Percentiles rank a stretch among this genome's conserved stretches.
These are phyloP conservation scores for Muscina levida DNA, from an alignment of 2,888 invertebrate species.

Conservation along the genomic window DNA sequence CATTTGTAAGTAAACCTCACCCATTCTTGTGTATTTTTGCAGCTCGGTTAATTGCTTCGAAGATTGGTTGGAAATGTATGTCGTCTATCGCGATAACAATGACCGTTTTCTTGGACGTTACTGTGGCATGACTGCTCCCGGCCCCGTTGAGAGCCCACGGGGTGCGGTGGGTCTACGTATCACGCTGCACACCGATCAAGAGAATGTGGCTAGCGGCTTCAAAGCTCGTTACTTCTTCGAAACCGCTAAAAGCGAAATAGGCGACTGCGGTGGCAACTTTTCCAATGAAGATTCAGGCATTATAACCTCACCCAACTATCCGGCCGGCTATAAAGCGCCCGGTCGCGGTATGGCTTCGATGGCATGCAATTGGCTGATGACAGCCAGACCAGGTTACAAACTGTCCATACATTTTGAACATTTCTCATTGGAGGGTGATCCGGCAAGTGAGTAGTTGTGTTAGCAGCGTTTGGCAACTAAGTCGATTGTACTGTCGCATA, in stretches of 20 bases:
- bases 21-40: conserved; percentile 55
- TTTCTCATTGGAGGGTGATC: conserved; percentile 97
- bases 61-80: conserved; percentile 97
- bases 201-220: conserved; percentile 95
- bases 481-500: background rate
- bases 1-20: too few species aligned
- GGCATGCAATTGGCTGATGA: conserved; percentile 98
- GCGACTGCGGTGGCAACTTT: conserved; percentile 96
- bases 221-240: conserved; percentile 97
- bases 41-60: conserved; percentile 90
- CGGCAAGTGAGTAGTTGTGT: conserved; percentile 84
- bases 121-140: conserved; percentile 94
- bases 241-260: conserved; percentile 91
- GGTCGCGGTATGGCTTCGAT: conserved; percentile 89
- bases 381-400: conserved; percentile 90
- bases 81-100: conserved; percentile 90
- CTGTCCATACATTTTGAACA: conserved; percentile 94
- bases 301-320: conserved; percentile 94
- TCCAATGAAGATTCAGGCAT: conserved; percentile 90
- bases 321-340: conserved; percentile 93
- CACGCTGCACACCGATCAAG: conserved; percentile 92
- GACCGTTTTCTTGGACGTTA: conserved; percentile 94
- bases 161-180: conserved; percentile 94
- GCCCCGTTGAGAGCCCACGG: conserved; percentile 95
- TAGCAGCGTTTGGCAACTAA: background rate